These are phyloP conservation scores for Frankliniella intonsa DNA, from an alignment of 2,888 invertebrate genomes.

Conservation along the genomic window DNA sequence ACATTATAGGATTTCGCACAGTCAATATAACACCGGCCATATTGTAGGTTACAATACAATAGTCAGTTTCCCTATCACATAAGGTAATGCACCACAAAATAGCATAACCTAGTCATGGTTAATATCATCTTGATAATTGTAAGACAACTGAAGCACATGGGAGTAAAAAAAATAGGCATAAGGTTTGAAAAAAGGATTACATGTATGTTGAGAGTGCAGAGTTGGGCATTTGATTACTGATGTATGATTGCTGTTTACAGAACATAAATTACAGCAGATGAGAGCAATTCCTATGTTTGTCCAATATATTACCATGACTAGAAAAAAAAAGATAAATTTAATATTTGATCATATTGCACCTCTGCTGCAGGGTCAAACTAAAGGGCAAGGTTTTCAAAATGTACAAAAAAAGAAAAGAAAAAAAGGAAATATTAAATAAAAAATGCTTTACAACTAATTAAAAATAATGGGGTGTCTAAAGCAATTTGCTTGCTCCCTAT, in stretches of 20 bases:
- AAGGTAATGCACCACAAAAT: slow-evolving; percentile 25
- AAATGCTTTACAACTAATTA: neutral
- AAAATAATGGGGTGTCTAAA: neutral
- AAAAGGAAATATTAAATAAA: neutral
- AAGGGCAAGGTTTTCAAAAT: neutral
- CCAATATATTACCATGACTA: neutral
- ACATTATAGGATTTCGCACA: slow-evolving; percentile 43
- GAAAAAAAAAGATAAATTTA: neutral
- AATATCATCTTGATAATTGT: neutral
- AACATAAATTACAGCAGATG: neutral
- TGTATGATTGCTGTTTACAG: neutral
- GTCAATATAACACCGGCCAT: slow-evolving; percentile 33
- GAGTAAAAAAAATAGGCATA: neutral
- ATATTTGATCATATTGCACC: neutral
- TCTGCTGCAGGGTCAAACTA: neutral
- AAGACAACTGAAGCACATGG: neutral
- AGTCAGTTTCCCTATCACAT: slow-evolving; percentile 26
- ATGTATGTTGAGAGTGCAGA: no score
- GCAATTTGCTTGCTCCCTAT: slow-evolving; percentile 22
- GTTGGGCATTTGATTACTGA: no score
- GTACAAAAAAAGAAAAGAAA: neutral
- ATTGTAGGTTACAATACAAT: slow-evolving; percentile 21
- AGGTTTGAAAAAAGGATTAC: no score
- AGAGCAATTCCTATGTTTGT: neutral
- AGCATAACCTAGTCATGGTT: slow-evolving; percentile 26